Evolutionary conservation across 2,888 invertebrate genomes (phyloP), one percentile per base, ranked within the genome.

Genomic region (Tetheella fluctuosa): DNA sequence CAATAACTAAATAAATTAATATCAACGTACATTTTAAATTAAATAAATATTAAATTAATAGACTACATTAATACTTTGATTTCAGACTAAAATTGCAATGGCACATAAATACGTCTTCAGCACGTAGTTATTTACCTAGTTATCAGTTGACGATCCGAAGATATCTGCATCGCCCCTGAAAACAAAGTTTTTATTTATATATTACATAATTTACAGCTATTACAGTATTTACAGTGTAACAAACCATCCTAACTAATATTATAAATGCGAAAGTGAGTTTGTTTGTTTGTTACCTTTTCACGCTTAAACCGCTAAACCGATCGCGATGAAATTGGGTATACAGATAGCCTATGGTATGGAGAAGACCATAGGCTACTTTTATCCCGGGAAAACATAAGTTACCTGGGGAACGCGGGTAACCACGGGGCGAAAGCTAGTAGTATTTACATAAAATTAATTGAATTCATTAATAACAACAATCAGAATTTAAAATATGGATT

Each of bases 51-150:
- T 65, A 69, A 78, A 77, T 77, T 76, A 70, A 74, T 77, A 77
- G 67, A 63, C 59, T 75, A 67, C 62, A 58, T 64, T 56, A 30
- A 42, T 65, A 63, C 60, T 64, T 63, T 68, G 70, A 76, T 74
- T 73, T 77, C 80, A 80, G 82, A 84, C 84, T 84, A 79, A 55
- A 48, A 78, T 73, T 78, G 71, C 70, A 77, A 86, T 88, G 87
- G 87, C 87, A 88, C 86, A 74, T 64, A 67, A 68, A 68, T 63
- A 30, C 58, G 25, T 52, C 59, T 34, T n/a, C 60, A 60, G 30
- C 57, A 52, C 64, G 13, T 37, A 10, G 34, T 28, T 10, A 6
- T 1, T 20, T 48, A 48, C 20, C 20, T 48, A 48, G 48, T 48
- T 20, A 48, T 48, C 20, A 48, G 58, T 64, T 59, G 57, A 65